Base-by-base conservation (phyloP, 2,888 invertebrate genomes). In the Melolontha melolontha region DNA sequence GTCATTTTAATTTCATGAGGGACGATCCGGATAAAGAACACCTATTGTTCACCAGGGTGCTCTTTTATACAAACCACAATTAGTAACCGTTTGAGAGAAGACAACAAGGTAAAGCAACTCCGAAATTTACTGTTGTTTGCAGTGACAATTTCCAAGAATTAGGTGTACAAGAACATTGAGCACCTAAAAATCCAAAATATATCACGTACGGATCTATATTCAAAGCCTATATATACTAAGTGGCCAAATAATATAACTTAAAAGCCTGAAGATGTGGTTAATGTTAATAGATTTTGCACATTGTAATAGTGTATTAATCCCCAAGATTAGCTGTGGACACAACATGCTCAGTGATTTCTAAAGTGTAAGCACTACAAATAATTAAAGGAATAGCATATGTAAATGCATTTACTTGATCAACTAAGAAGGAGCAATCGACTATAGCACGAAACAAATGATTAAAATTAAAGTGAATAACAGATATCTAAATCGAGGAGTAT, bases 341-440 rank as follows among this genome's bases (percentile, higher is more conserved):
- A 97, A 80, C 98, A 98, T 84, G 96, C 95, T 11, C 88, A 91
- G 76, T 97, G 96, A 96, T 97, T 95, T 86, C 92, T 95, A 0
- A 88, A 89, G 78, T 98, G 97, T 82, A 91, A 91, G 6, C 97
- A 91, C 81, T 97, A 14, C 84, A 89, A 67, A 86, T 95, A 64
- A 89, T 92, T 54, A 94, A 94, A 80, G 96, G 96, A 10, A 89
- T 89, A 69, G 89, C 91, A 49, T 97, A 91, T 79, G 89, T 96
- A 2, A 87, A 89, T 66, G 79, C 81, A 39, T 82, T 82, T 71
- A 75, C 83, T 80, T 68, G 84, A 79, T 71, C 83, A 64, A 50
- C 68, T 64, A 69, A n/a, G n/a, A n/a, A n/a, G n/a, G n/a, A 66
- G 71, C n/a, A n/a, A n/a, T n/a, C n/a, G n/a, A n/a, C n/a, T n/a